These are phyloP conservation scores for Hypomesus transpacificus DNA, from an alignment of 2,113 vertebrate species.

Conservation along the genomic window DNA sequence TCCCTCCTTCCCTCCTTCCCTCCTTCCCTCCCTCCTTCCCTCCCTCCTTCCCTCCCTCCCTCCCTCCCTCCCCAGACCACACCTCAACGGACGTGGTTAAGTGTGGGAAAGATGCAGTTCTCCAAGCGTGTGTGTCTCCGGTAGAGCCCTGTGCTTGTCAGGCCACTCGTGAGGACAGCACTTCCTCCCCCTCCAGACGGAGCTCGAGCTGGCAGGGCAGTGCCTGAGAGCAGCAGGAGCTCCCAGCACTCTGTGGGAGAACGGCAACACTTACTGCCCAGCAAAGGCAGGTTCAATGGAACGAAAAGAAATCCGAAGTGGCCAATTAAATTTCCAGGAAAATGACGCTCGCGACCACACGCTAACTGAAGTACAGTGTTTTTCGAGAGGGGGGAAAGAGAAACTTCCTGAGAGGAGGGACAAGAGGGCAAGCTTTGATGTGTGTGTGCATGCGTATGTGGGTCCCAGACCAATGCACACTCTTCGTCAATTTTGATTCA, in stretches of 20 bases:
- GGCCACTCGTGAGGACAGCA: neutral
- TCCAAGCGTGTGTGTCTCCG: neutral
- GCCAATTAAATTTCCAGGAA: neutral
- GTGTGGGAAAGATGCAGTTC: neutral
- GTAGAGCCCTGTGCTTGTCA: neutral
- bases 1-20: too few species aligned
- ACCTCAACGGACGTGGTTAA: neutral
- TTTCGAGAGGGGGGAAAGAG: neutral
- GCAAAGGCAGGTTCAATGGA: neutral
- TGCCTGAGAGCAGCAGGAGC: neutral
- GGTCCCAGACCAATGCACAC: neutral
- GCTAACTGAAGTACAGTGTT: conserved; percentile 1
- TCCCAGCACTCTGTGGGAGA: neutral
- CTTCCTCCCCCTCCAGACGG: neutral
- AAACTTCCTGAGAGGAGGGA: neutral
- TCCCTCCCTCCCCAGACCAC: too few species aligned
- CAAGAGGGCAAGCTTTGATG: neutral
- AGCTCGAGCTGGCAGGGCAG: neutral
- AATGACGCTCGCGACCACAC: neutral
- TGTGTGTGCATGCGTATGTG: neutral
- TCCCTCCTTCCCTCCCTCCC: too few species aligned
- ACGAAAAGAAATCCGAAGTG: neutral
- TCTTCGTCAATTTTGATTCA: neutral
- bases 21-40: neutral
- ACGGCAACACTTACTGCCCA: neutral